A percentile compares a stretch with the other conserved stretches of the same genome.
Conservation (phyloP, 2,113 vertebrate genomes). For the Rattus norvegicus region DNA sequence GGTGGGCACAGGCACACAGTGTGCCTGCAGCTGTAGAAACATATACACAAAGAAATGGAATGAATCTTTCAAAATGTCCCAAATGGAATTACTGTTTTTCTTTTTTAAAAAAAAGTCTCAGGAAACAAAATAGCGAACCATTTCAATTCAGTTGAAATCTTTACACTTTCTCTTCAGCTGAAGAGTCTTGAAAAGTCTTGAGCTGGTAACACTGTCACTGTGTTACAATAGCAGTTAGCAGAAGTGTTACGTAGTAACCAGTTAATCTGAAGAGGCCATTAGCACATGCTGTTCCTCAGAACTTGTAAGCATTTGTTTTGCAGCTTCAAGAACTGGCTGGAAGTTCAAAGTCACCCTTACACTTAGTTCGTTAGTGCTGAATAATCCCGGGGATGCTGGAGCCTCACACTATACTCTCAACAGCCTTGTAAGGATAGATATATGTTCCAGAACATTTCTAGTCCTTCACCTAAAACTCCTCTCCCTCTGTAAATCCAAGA, state of each 20-base stretch:
- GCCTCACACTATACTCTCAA: not conserved
- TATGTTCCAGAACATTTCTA: not conserved
- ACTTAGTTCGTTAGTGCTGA: not conserved
- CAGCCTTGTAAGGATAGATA: not conserved
- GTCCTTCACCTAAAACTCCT: conserved; percentile 8
- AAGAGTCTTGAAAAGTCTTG: not conserved
- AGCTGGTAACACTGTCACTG: not conserved
- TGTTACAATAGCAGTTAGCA: not conserved
- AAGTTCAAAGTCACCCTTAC: not conserved
- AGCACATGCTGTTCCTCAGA: not conserved
- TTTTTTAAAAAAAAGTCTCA: not conserved
- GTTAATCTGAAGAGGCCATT: not conserved
- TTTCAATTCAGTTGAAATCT: conserved; percentile 19
- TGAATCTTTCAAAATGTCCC: not conserved
- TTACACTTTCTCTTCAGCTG: not conserved
- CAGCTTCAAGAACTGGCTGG: conserved; percentile 1
- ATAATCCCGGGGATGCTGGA: not conserved
- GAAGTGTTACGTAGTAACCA: not conserved
- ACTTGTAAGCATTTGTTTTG: not conserved
- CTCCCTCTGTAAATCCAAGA: not conserved
- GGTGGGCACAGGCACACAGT: not conserved
- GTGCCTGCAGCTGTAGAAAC: not conserved
- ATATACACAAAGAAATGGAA: not conserved
- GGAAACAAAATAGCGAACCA: conserved; percentile 13
- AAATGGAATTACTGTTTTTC: not conserved